phyloP scores from a whole-genome alignment of 2,888 invertebrate genomes.

The Synanthedon vespiformis region DNA sequence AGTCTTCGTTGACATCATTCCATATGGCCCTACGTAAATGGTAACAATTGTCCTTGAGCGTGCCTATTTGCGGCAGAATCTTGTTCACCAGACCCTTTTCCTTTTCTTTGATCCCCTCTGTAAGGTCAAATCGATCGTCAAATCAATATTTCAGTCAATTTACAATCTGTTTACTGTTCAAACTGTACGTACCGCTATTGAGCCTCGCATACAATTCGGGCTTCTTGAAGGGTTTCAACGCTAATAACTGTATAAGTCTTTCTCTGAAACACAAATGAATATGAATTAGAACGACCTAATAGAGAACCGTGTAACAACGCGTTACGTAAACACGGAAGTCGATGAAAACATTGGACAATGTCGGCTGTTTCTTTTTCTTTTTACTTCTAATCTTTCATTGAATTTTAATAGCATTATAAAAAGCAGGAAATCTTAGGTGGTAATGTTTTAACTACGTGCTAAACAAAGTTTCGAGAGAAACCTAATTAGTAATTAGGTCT shows the following conservation, averaged over 20 bases:
- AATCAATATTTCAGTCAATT: not conserved
- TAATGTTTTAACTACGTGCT: too few species aligned
- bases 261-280: conserved; percentile 76
- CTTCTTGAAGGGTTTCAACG: conserved; percentile 93
- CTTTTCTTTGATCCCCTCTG: conserved; percentile 89
- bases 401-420: too few species aligned
- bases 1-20: conserved; percentile 94
- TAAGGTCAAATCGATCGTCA: conserved; percentile 21
- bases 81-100: conserved; percentile 82
- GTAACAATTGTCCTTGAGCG: conserved; percentile 89
- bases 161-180: not conserved
- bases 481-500: too few species aligned
- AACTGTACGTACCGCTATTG: conserved; percentile 76
- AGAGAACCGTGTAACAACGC: not conserved
- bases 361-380: conserved; percentile 4
- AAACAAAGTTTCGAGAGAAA: too few species aligned
- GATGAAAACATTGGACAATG: not conserved
- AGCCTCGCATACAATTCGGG: conserved; percentile 88
- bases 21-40: conserved; percentile 88
- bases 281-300: not conserved
- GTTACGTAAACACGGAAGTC: not conserved
- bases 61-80: conserved; percentile 84
- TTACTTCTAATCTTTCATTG: not conserved
- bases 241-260: conserved; percentile 93
- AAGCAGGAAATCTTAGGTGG: too few species aligned